Conservation (phyloP, 2,797 vertebrate genomes). For the Myotis planiceps region DNA sequence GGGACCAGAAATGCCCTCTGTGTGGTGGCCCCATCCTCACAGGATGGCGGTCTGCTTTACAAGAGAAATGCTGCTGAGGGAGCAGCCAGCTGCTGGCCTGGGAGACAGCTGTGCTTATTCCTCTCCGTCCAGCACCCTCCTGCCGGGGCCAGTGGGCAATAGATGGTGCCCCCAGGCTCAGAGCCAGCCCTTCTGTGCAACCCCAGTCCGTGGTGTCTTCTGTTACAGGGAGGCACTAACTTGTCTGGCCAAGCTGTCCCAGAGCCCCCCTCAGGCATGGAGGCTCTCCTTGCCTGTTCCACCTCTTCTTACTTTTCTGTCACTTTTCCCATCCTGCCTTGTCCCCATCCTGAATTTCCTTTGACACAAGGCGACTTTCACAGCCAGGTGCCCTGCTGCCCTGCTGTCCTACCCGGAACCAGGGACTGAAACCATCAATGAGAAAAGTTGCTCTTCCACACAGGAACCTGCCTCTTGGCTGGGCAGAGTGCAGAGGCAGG, state of each 20-base stretch:
- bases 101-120: slow-evolving; percentile 32
- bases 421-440: background rate
- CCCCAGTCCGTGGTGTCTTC: background rate
- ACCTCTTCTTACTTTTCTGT: background rate
- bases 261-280: background rate
- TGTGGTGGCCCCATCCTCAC: slow-evolving; percentile 20
- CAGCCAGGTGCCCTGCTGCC: background rate
- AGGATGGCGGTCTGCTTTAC: slow-evolving; percentile 45
- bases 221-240: background rate
- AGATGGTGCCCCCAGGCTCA: background rate
- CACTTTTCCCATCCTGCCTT: background rate
- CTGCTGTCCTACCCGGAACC: background rate
- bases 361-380: background rate
- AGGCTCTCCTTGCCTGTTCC: background rate
- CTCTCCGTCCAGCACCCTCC: background rate
- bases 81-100: slow-evolving; percentile 64
- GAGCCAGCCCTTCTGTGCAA: background rate
- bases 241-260: background rate
- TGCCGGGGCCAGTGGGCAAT: background rate
- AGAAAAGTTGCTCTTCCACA: background rate
- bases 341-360: background rate
- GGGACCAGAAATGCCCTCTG: background rate
- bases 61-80: slow-evolving; percentile 50
- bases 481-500: too few relatives aligned
- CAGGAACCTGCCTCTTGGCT: background rate